These are phyloP conservation scores for Helicoverpa armigera DNA, from an alignment of 1,140 invertebrate species.

Conservation along the genomic window DNA sequence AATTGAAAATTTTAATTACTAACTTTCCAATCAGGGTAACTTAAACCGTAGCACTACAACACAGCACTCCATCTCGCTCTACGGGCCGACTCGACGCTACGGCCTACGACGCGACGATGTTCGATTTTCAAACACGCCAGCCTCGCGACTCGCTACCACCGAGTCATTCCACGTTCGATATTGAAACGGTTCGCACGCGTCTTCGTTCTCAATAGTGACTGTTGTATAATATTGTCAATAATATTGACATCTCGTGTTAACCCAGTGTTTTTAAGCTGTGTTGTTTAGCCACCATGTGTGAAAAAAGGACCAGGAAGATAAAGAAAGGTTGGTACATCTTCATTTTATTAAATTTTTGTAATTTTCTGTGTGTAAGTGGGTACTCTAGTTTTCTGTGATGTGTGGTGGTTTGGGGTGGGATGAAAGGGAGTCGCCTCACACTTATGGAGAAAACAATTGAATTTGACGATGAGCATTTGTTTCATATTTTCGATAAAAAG, in stretches of 20 bases:
- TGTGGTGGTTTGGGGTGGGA: constrained; percentile 11
- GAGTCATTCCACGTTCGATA: constrained; percentile 63
- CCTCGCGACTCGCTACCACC: background rate
- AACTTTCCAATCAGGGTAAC: constrained; percentile 33
- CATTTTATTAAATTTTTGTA: background rate
- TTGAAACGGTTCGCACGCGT: constrained; percentile 61
- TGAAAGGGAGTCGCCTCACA: background rate
- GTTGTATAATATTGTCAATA: constrained; percentile 45
- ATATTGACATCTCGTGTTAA: constrained; percentile 57
- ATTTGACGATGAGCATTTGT: background rate
- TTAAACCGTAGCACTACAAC: constrained; percentile 52
- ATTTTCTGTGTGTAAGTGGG: background rate
- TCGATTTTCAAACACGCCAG: constrained; percentile 70
- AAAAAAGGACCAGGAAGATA: constrained; percentile 78
- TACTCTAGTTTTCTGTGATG: constrained; percentile 7
- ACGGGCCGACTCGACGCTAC: constrained; percentile 46
- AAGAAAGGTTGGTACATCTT: constrained; percentile 71
- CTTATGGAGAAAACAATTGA: background rate
- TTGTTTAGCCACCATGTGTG: constrained; percentile 73
- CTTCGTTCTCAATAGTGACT: constrained; percentile 24
- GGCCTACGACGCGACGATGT: constrained; percentile 49
- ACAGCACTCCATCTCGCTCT: constrained; percentile 67
- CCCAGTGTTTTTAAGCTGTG: constrained; percentile 67
- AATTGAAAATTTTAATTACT: background rate
- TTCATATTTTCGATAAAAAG: background rate